Percentiles rank a stretch among this genome's conserved stretches.
These are phyloP conservation scores for Acronicta leporina DNA, from an alignment of 2,888 invertebrate species.

Conservation along the genomic window DNA sequence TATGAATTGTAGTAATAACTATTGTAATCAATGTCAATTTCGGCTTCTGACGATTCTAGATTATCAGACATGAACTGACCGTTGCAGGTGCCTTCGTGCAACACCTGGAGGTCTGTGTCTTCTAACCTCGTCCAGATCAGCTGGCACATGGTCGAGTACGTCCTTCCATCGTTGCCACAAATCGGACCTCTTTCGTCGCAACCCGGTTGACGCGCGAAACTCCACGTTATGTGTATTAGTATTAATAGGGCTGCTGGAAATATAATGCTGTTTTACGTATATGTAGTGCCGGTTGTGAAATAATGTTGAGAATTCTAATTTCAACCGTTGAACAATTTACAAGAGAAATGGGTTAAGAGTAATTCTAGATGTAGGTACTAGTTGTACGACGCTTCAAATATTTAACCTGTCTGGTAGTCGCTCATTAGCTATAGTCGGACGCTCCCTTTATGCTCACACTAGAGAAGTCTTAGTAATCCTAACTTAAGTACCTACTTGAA, in stretches of 20 bases:
- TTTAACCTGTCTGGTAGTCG: too few species aligned
- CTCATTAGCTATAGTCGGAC: too few species aligned
- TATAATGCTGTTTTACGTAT: background rate
- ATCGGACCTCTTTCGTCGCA: constrained; percentile 36
- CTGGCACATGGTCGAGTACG: constrained; percentile 60
- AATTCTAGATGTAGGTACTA: too few species aligned
- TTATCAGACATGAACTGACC: background rate
- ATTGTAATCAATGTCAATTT: constrained; percentile 20
- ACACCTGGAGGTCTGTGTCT: constrained; percentile 48
- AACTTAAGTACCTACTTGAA: too few species aligned
- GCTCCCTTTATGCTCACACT: too few species aligned
- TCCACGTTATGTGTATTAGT: constrained; percentile 24
- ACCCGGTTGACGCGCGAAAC: background rate
- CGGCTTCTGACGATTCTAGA: too few species aligned
- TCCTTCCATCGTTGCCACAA: constrained; percentile 63
- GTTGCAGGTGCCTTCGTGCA: constrained; percentile 45
- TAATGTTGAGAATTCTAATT: too few species aligned
- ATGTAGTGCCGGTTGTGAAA: too few species aligned
- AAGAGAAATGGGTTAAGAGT: too few species aligned
- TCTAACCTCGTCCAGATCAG: constrained; percentile 37
- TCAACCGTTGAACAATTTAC: too few species aligned
- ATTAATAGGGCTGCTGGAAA: constrained; percentile 28
- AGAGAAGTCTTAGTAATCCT: too few species aligned
- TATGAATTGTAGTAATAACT: constrained; percentile 11
- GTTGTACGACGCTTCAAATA: too few species aligned